Evolutionary conservation across 2,888 invertebrate species (phyloP).

Genomic region (Archaeoteleia sp.): DNA sequence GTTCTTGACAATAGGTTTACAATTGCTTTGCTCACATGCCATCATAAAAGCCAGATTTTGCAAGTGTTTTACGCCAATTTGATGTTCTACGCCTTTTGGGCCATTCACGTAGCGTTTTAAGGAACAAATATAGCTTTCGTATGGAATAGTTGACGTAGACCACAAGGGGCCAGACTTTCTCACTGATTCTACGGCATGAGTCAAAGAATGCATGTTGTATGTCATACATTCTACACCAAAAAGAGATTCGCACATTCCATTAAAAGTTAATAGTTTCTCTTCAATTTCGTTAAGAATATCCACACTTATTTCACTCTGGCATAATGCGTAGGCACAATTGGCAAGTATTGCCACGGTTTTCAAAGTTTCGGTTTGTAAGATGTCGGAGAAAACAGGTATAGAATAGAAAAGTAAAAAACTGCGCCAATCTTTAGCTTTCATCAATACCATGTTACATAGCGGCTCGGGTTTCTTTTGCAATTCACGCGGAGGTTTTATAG

Average conservation of each 20-base stretch:
- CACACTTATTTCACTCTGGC: no score
- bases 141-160: slow-evolving; percentile 21
- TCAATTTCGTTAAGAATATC: no score
- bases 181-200: slow-evolving; percentile 16
- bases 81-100: slow-evolving; percentile 19
- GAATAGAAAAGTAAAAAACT: slow-evolving; percentile 38
- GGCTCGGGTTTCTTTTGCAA: slow-evolving; percentile 24
- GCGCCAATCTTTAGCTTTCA: slow-evolving; percentile 40
- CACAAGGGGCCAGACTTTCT: slow-evolving; percentile 20
- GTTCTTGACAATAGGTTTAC: no score
- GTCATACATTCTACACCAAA: no score
- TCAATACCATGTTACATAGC: slow-evolving; percentile 9
- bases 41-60: no score
- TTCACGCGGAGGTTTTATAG: slow-evolving; percentile 22
- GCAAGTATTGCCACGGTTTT: slow-evolving; percentile 26
- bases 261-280: not conserved
- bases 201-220: slow-evolving; percentile 9
- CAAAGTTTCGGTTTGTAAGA: not conserved
- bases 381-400: slow-evolving; percentile 26
- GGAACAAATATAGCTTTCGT: slow-evolving; percentile 13
- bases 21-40: no score
- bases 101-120: slow-evolving; percentile 18
- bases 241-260: no score
- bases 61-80: slow-evolving; percentile 22
- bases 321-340: slow-evolving; percentile 11